Percentiles rank a stretch among this genome's conserved stretches.
phyloP scores from a whole-genome alignment of 2,888 invertebrate species.

The Coenonympha glycerion region DNA sequence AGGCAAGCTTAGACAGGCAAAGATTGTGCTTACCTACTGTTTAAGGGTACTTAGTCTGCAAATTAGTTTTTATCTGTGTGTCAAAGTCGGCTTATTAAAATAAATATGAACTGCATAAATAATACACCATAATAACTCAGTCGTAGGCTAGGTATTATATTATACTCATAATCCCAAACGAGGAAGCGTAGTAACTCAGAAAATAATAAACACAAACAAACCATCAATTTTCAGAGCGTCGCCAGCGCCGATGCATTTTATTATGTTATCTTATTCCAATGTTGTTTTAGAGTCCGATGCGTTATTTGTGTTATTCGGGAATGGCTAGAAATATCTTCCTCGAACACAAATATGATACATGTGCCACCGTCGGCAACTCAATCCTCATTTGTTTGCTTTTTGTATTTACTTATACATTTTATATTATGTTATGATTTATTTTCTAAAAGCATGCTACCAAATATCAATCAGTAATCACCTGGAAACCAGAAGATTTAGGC shows the following conservation, averaged over 20 bases:
- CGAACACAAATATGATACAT: slow-evolving; percentile 66
- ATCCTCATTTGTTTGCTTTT: slow-evolving; percentile 26
- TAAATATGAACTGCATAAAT: no score
- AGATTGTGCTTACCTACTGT: no score
- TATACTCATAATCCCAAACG: slow-evolving; percentile 3
- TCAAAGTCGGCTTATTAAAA: no score
- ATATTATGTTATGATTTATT: slow-evolving; percentile 17
- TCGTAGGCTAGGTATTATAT: no score
- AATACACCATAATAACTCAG: background rate
- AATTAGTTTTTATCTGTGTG: background rate
- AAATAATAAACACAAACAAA: slow-evolving; percentile 36
- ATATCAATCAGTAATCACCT: no score
- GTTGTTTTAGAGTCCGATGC: slow-evolving; percentile 38
- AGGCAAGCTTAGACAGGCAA: no score
- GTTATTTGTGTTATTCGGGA: slow-evolving; percentile 57
- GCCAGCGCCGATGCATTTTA: slow-evolving; percentile 40
- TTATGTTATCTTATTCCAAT: slow-evolving; percentile 60
- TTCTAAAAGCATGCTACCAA: background rate
- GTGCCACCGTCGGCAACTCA: slow-evolving; percentile 35
- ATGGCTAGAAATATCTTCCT: slow-evolving; percentile 59
- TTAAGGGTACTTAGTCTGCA: no score
- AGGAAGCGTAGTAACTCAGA: slow-evolving; percentile 30
- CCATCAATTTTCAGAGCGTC: slow-evolving; percentile 37
- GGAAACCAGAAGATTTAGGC: background rate
- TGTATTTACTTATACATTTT: background rate